Evolutionary conservation across 1,140 invertebrate genomes (phyloP).

Genomic region (Drosophila lacertosa): DNA sequence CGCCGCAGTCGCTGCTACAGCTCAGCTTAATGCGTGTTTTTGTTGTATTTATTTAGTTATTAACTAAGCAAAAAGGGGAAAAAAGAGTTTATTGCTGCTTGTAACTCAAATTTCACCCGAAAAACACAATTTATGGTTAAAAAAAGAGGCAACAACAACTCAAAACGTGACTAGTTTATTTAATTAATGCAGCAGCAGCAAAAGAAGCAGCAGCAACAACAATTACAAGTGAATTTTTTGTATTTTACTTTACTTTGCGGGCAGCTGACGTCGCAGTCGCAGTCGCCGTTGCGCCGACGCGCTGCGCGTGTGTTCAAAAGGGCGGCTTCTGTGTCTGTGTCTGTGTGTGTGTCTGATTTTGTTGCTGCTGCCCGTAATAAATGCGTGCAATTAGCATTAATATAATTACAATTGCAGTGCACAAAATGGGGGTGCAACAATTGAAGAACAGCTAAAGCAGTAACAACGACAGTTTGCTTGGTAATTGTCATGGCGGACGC

Average conservation of each 20-base stretch:
- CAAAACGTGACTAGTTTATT: slow-evolving; percentile 75
- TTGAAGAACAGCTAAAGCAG: slow-evolving; percentile 38
- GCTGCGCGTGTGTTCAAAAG: slow-evolving; percentile 36
- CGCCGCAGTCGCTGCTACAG: slow-evolving; percentile 10
- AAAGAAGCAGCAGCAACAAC: slow-evolving; percentile 43
- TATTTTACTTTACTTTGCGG: slow-evolving; percentile 36
- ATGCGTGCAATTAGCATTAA: slow-evolving; percentile 79
- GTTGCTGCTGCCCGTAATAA: slow-evolving; percentile 40
- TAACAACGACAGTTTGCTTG: slow-evolving; percentile 62
- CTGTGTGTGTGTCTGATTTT: slow-evolving; percentile 20
- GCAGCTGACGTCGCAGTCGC: slow-evolving; percentile 48
- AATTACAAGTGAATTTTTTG: slow-evolving; percentile 72
- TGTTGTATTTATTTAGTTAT: slow-evolving; percentile 34
- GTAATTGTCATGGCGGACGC: slow-evolving; percentile 61
- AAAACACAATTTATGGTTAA: slow-evolving; percentile 45
- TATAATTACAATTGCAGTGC: slow-evolving; percentile 60
- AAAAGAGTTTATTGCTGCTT: slow-evolving; percentile 33
- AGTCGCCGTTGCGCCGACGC: slow-evolving; percentile 31
- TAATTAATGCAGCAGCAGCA: slow-evolving; percentile 61
- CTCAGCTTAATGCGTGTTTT: slow-evolving; percentile 19
- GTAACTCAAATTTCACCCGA: slow-evolving; percentile 49
- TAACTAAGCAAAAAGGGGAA: slow-evolving; percentile 10
- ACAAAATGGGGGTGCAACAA: slow-evolving; percentile 56
- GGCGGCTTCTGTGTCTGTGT: slow-evolving; percentile 42
- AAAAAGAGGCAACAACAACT: slow-evolving; percentile 43